A percentile compares a stretch with the other conserved stretches of the same genome.
Evolutionary conservation across 2,113 vertebrate genomes (phyloP).

Genomic region (Mastomys coucha): DNA sequence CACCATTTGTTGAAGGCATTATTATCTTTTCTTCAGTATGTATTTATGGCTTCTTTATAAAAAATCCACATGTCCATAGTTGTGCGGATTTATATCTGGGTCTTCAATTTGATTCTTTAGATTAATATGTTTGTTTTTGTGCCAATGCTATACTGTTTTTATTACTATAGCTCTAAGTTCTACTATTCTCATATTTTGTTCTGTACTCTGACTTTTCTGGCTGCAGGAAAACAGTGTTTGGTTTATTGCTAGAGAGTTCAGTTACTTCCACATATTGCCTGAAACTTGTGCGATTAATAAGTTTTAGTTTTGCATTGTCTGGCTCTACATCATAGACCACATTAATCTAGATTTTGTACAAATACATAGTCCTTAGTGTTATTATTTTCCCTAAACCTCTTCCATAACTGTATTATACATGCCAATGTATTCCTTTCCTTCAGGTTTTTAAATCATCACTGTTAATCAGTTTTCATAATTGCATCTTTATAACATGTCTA

Average conservation of each 20-base stretch:
- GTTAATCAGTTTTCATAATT: conserved; percentile 5
- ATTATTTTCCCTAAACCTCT: neutral
- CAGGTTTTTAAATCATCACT: neutral
- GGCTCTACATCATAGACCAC: conserved; percentile 2
- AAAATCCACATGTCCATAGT: neutral
- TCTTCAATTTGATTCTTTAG: neutral
- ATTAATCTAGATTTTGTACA: conserved; percentile 19
- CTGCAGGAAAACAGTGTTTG: neutral
- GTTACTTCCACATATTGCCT: conserved; percentile 39
- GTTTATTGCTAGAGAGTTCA: neutral
- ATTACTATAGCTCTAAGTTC: neutral
- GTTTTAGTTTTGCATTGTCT: conserved; percentile 19
- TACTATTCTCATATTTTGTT: neutral
- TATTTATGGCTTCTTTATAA: neutral
- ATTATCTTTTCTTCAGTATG: neutral
- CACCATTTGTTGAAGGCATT: neutral
- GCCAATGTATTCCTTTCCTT: neutral
- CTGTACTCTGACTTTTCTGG: neutral
- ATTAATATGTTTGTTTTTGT: neutral
- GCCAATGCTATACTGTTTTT: neutral
- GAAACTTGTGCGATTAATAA: conserved; percentile 46
- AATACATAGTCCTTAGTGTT: conserved; percentile 31
- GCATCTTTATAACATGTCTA: neutral
- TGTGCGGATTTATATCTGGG: neutral
- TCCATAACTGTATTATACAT: conserved; percentile 12